Base-by-base conservation (phyloP, 2,797 vertebrate genomes). In the Darevskia nairensis region DNA sequence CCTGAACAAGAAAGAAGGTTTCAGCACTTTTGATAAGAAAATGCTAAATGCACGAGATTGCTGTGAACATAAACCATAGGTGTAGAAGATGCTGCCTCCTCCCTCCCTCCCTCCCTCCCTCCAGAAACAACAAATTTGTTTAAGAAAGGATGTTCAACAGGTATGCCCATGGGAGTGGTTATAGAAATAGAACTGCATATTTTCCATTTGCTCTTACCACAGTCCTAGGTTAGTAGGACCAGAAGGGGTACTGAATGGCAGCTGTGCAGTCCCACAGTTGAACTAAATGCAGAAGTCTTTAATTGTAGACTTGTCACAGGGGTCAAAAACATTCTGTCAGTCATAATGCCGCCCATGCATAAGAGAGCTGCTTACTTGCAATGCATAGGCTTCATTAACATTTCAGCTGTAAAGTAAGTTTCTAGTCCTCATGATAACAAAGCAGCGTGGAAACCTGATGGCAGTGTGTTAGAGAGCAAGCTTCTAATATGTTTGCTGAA, bases 81-180 rank as follows among this genome's bases (percentile, higher is more conserved):
- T 72, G 19, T 50, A 46, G 44, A 75, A 61, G n/a, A 15, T 80
- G 15, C 44, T 35, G 2, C 13, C 25, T 10, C 0, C 11, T 41
- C 32, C 15, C 2, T 19, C 1, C 0, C 11, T 41, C 32, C 15
- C 2, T 19, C 1, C 27, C 39, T 27, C 78, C 68, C 59, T 83
- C 44, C 41, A 59, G 74, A 76, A 75, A 35, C 41, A 68, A 6
- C 35, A 41, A 10, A 15, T 68, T 88, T 50, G 1, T 75, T 78
- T 78, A 64, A 17, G 35, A 69, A 76, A 78, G n/a, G 84, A 61
- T 46, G 64, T 46, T 78, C 64, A 85, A 83, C 61, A 69, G 79
- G 71, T 86, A 32, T 80, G 41, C 55, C 23, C 35, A 13, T 7
- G 78, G 27, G 80, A 29, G 9, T 75, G 27, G 50, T 59, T 39